phyloP scores from a whole-genome alignment of 2,113 vertebrate genomes.

The Phylloscopus trochilus region DNA sequence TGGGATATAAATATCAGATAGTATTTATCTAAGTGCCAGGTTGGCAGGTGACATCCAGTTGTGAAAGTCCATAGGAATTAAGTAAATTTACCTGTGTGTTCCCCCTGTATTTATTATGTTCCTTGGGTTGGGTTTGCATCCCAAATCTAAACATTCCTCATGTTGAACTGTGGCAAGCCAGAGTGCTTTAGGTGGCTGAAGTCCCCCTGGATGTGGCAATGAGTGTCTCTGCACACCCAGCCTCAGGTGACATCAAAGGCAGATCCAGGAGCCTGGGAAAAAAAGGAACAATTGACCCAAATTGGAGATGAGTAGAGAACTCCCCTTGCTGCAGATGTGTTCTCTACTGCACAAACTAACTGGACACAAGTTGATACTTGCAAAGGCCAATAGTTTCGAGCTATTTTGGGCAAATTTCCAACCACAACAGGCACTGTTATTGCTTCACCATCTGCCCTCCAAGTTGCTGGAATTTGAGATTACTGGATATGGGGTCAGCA shows the following conservation, averaged over 20 bases:
- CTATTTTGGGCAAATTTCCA: slow-evolving; percentile 14
- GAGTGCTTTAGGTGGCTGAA: background rate
- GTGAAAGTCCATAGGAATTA: background rate
- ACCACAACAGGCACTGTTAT: background rate
- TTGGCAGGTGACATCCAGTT: background rate
- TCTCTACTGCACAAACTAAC: background rate
- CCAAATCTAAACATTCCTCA: background rate
- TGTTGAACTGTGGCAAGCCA: background rate
- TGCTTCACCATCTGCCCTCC: background rate
- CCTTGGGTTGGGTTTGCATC: background rate
- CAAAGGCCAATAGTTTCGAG: background rate
- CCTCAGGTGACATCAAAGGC: fast-evolving
- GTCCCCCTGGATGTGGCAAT: fast-evolving
- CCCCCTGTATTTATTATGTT: background rate
- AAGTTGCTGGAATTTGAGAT: background rate
- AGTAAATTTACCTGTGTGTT: background rate
- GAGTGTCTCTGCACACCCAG: background rate
- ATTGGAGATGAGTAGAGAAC: background rate
- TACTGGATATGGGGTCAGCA: background rate
- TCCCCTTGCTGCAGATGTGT: background rate
- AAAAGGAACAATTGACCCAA: background rate
- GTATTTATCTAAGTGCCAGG: background rate
- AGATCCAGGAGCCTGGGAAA: background rate
- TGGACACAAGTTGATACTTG: background rate
- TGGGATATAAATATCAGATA: background rate